Evolutionary conservation across 2,797 vertebrate species (phyloP).

Genomic region (Helostoma temminkii): DNA sequence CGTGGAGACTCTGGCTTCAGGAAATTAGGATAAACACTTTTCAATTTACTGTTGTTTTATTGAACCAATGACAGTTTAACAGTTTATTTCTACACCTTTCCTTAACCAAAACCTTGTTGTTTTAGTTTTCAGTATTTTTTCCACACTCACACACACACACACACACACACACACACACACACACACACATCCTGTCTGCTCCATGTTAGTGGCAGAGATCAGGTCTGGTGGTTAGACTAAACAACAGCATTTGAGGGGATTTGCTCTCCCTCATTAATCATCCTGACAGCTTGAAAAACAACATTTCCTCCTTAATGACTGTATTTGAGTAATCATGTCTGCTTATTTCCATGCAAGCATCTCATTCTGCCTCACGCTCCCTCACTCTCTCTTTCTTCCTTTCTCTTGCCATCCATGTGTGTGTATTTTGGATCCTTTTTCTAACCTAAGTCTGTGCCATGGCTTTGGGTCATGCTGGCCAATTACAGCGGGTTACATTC

Average conservation of each 20-base stretch:
- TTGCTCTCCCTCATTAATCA: constrained; percentile 96
- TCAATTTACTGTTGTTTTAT: too few relatives aligned
- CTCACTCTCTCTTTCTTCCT: constrained; percentile 16
- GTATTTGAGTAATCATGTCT: constrained; percentile 95
- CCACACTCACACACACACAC: constrained; percentile 17
- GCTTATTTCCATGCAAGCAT: constrained; percentile 79
- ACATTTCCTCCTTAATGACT: constrained; percentile 99
- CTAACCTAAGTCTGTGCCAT: constrained; percentile 74
- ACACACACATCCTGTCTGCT: constrained; percentile 78
- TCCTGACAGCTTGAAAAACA: constrained; percentile 97
- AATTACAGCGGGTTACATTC: constrained; percentile 65
- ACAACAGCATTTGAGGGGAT: constrained; percentile 94
- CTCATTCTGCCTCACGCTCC: constrained; percentile 42
- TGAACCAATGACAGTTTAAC: too few relatives aligned
- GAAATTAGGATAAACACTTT: not conserved
- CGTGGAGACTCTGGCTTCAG: too few relatives aligned
- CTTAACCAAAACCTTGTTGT: constrained; percentile 6
- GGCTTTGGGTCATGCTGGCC: constrained; percentile 69
- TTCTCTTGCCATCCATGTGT: constrained; percentile 40
- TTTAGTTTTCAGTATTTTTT: constrained; percentile 11
- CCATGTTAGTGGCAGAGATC: constrained; percentile 90
- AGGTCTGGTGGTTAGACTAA: constrained; percentile 96
- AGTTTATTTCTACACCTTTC: constrained; percentile 1
- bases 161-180: constrained; percentile 31
- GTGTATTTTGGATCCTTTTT: constrained; percentile 63